phyloP scores from a whole-genome alignment of 2,797 vertebrate species.

The Mallotus villosus region DNA sequence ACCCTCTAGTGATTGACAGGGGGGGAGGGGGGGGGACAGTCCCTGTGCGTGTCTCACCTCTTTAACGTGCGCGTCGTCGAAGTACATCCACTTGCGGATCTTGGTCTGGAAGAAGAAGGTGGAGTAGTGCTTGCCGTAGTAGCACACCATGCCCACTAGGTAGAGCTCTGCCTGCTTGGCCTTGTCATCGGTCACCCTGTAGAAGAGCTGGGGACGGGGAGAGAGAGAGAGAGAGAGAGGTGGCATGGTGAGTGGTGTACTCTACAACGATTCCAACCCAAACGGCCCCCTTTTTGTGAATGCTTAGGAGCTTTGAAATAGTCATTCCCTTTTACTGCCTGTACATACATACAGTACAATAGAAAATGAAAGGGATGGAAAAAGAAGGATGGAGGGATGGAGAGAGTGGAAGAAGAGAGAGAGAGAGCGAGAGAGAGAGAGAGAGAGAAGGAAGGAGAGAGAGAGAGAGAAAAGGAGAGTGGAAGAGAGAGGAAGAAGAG shows the following conservation, averaged over 20 bases:
- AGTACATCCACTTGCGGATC: conserved; percentile 99
- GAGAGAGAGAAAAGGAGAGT: not conserved
- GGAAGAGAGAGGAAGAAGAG: no score
- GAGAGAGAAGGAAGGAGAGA: not conserved
- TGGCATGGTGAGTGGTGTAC: not conserved
- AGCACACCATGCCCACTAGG: conserved; percentile 99
- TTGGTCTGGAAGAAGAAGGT: conserved; percentile 99
- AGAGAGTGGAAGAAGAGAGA: not conserved
- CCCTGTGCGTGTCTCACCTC: conserved; percentile 75
- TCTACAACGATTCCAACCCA: no score
- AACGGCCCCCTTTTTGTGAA: no score
- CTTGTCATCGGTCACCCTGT: conserved; percentile 97
- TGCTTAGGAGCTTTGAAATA: no score
- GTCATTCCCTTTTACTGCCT: no score
- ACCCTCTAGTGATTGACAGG: no score
- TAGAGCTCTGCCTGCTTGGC: conserved; percentile 96
- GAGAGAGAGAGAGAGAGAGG: conserved; percentile 12
- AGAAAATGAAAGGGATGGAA: no score
- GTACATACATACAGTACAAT: no score
- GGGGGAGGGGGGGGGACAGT: no score
- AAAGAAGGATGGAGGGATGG: no score
- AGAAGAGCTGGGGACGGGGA: conserved; percentile 85
- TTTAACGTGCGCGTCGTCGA: conserved; percentile 99
- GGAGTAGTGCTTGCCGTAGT: conserved; percentile 99
- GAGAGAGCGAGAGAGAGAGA: no score